Evolutionary conservation across 2,113 vertebrate species (phyloP), one percentile per base, ranked within the genome.

Genomic region (Nannobrachium achirus): DNA sequence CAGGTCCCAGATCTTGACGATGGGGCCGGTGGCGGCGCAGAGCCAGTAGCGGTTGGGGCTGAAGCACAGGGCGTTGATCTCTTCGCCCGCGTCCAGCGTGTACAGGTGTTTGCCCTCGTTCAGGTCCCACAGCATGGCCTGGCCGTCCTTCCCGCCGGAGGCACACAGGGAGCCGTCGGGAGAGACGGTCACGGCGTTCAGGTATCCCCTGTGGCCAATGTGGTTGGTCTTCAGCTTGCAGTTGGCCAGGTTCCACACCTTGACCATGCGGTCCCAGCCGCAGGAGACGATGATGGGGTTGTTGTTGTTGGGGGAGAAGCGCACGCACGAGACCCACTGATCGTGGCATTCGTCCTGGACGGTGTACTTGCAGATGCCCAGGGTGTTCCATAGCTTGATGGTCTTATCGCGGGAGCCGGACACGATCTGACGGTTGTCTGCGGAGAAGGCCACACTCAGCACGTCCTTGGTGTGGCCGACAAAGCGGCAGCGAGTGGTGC

Each of bases 191-290:
- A 98, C 97, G 0, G 96, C 98, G 89, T 98, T 99, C 89, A 98
- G 90, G 86, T 92, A 98, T 5, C 97, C 97, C 0, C 92, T 94
- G 87, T 99, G 97, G 19, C 97, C 97, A 7, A 98, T 97, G 86
- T 99, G 96, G 86, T 98, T 99, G 1, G 97, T 99, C 92, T 99
- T 99, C 91, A 98, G 92, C 71, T 98, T 98, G 91, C 97, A 99
- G 89, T 98, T 99, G 3, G 97, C 95, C 87, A 98, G 74, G 76
- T 99, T 99, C 97, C 97, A 98, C 1, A 98, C 96, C 95, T 99
- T 99, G 55, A 99, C 97, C 91, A 97, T 90, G 74, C 96, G 98
- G 87, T 98, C 97, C 96, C 97, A 99, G 58, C 96, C 96, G 0
- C 96, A 98, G 73, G 97, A 98, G 15, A 98, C 97, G 2, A 98